A percentile compares a stretch with the other conserved stretches of the same genome.
phyloP scores from a whole-genome alignment of 2,113 vertebrate genomes.

The Agapornis roseicollis region DNA sequence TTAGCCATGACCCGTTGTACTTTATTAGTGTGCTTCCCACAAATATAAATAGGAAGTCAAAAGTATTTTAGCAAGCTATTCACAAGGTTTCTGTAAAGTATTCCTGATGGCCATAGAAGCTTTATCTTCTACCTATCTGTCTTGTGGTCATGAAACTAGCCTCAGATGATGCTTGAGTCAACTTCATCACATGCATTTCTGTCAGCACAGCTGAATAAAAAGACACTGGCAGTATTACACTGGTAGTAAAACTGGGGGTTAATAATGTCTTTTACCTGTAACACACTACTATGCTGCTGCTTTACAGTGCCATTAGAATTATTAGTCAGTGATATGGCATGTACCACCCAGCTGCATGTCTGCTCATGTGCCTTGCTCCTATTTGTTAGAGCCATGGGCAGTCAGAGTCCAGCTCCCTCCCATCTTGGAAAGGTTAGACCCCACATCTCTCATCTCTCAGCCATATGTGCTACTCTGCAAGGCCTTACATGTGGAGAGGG shows the following conservation, averaged over 20 bases:
- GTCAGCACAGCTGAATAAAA: not conserved
- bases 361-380: not conserved
- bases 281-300: not conserved
- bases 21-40: not conserved
- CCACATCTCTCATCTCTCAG: not conserved
- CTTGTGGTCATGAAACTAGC: not conserved
- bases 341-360: rapidly evolving
- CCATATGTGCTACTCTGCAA: not conserved
- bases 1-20: not conserved
- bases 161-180: not conserved
- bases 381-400: not conserved
- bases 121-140: not conserved
- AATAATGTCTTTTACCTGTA: not conserved
- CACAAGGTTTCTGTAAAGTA: not conserved
- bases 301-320: not conserved
- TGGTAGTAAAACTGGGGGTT: not conserved
- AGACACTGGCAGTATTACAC: not conserved
- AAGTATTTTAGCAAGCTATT: not conserved
- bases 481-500: not conserved
- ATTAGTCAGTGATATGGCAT: not conserved
- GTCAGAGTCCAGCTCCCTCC: not conserved
- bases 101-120: rapidly evolving
- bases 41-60: not conserved
- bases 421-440: rapidly evolving
- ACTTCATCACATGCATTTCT: not conserved